These are phyloP conservation scores for Bombus superbus DNA, from an alignment of 1,140 invertebrate genomes.

Conservation along the genomic window DNA sequence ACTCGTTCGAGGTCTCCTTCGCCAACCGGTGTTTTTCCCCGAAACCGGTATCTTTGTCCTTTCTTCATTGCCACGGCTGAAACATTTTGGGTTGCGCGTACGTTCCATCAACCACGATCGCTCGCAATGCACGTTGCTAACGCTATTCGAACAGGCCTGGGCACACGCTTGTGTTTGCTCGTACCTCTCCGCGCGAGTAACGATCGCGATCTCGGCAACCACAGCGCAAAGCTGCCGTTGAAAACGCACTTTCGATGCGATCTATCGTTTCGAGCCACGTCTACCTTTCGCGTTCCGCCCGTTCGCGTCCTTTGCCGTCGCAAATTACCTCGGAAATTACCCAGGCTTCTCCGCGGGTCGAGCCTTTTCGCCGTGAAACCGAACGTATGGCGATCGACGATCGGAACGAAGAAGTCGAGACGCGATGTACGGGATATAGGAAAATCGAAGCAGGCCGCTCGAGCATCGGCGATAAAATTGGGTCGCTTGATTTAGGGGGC, in stretches of 20 bases:
- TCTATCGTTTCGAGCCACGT: not conserved
- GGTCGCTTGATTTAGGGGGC: constrained; percentile 8
- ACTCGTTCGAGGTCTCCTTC: not conserved
- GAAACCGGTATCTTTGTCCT: not conserved
- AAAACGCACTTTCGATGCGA: not conserved
- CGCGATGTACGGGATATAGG: not conserved
- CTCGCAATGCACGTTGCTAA: not conserved
- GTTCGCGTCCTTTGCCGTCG: not conserved
- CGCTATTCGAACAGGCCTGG: not conserved
- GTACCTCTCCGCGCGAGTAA: not conserved
- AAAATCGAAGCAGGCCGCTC: not conserved
- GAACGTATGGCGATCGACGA: not conserved
- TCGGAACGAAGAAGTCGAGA: not conserved
- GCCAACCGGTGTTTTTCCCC: not conserved
- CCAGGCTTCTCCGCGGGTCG: not conserved
- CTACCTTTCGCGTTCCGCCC: not conserved
- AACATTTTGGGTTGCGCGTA: not conserved
- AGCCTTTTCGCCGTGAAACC: not conserved
- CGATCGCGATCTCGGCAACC: not conserved
- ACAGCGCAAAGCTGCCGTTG: not conserved
- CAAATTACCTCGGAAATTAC: not conserved
- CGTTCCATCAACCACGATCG: not conserved
- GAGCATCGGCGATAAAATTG: not conserved
- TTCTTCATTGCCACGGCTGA: not conserved
- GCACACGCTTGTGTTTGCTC: too few relatives aligned